phyloP scores from a whole-genome alignment of 2,888 invertebrate species.

The Sphaerophoria taeniata region DNA sequence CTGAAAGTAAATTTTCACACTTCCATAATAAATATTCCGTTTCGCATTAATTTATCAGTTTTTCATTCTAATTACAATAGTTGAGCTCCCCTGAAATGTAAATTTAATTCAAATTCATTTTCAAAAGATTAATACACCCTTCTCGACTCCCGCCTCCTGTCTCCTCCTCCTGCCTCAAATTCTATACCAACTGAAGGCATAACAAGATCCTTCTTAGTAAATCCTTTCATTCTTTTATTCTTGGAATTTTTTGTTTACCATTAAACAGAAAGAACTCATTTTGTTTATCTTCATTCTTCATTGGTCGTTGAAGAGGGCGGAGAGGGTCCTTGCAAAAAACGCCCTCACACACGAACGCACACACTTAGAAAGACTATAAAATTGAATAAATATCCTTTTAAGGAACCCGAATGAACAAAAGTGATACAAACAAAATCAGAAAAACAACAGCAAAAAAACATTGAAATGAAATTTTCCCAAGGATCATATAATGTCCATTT shows the following conservation, averaged over 20 bases:
- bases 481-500: constrained; percentile 53
- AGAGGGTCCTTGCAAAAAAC: background rate
- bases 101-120: constrained; percentile 61
- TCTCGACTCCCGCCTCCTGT: background rate
- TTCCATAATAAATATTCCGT: constrained; percentile 22
- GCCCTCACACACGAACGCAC: background rate
- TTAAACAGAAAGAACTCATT: constrained; percentile 29
- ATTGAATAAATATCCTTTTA: constrained; percentile 39
- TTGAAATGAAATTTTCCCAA: constrained; percentile 5
- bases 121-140: constrained; percentile 10
- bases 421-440: background rate
- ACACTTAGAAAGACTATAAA: background rate
- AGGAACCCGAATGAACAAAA: constrained; percentile 13
- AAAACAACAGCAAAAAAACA: background rate
- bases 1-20: constrained; percentile 14
- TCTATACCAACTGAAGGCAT: background rate
- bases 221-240: constrained; percentile 14
- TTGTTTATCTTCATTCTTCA: constrained; percentile 5
- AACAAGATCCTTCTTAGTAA: constrained; percentile 3
- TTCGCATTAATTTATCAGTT: constrained; percentile 57
- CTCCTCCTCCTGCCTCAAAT: too few species aligned
- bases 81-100: constrained; percentile 45
- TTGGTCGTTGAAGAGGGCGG: background rate
- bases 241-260: background rate
- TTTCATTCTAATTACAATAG: constrained; percentile 60